A percentile compares a stretch with the other conserved stretches of the same genome.
Conservation (phyloP, 1,140 invertebrate genomes). For the Musca vetustissima region DNA sequence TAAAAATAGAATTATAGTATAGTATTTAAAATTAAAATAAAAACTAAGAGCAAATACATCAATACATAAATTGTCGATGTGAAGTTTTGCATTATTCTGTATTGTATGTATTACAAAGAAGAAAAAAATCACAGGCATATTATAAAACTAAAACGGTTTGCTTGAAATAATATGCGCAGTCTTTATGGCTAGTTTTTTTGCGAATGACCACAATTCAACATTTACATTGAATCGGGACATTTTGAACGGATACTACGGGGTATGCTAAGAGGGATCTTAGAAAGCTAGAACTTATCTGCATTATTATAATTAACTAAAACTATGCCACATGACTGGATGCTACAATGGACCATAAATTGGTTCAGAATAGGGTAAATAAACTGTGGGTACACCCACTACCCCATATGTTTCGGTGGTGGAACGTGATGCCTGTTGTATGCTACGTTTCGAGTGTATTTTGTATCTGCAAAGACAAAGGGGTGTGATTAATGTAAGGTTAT, state of each 20-base stretch:
- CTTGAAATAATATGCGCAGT: conserved; percentile 31
- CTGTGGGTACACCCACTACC: conserved; percentile 45
- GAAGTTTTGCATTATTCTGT: no score
- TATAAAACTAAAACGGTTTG: conserved; percentile 18
- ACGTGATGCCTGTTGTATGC: conserved; percentile 57
- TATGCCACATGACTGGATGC: conserved; percentile 42
- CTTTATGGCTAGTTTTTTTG: conserved; percentile 27
- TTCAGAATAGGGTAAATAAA: conserved; percentile 47
- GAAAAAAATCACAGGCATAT: conserved; percentile 30
- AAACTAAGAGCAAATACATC: background rate
- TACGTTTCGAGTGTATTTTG: conserved; percentile 59
- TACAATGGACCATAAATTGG: conserved; percentile 54
- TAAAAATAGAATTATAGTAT: no score
- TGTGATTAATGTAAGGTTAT: no score
- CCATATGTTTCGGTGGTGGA: conserved; percentile 52
- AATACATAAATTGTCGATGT: no score
- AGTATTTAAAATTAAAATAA: background rate
- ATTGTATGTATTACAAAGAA: background rate
- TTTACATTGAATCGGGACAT: no score
- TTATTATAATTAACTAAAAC: no score
- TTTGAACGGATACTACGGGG: conserved; percentile 4
- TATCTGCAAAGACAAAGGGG: conserved; percentile 57
- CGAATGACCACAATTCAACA: background rate
- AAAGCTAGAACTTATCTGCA: background rate
- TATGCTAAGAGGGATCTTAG: background rate